Conservation (phyloP, 2,113 vertebrate species). For the Gnathonemus echidnorhynchus region DNA sequence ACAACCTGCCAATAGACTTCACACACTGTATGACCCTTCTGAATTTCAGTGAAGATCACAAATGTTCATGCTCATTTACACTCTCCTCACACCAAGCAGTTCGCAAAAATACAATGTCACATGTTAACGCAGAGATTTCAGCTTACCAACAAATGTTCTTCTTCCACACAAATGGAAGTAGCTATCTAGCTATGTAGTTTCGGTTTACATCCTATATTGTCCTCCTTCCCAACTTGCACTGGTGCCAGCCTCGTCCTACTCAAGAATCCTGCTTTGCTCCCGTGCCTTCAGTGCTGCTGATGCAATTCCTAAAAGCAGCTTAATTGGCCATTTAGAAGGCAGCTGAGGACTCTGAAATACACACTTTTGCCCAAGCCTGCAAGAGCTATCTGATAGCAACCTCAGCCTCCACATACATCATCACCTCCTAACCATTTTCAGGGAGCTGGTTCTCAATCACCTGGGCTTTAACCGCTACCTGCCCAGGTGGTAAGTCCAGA, state of each 20-base stretch:
- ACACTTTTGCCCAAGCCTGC: not conserved
- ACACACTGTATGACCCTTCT: not conserved
- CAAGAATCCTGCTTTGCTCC: not conserved
- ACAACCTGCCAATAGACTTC: not conserved
- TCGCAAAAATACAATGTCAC: not conserved
- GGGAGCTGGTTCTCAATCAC: not conserved
- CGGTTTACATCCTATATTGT: not conserved
- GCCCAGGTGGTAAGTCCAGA: not conserved
- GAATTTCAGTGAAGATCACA: not conserved
- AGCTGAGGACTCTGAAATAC: not conserved
- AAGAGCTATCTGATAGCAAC: not conserved
- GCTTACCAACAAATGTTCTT: not conserved
- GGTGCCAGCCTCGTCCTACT: not conserved
- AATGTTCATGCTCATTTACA: not conserved
- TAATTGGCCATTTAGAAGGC: not conserved
- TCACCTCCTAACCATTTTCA: not conserved
- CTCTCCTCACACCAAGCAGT: not conserved
- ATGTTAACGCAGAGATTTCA: not conserved
- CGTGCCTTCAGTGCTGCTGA: not conserved
- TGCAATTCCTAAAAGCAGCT: not conserved
- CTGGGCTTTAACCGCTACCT: not conserved
- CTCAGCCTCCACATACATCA: not conserved
- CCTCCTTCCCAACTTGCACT: not conserved
- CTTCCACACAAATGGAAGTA: not conserved
- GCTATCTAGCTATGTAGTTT: not conserved